Percentiles rank a stretch among this genome's conserved stretches.
Evolutionary conservation across 2,888 invertebrate species (phyloP).

Genomic region (Acronicta leporina): DNA sequence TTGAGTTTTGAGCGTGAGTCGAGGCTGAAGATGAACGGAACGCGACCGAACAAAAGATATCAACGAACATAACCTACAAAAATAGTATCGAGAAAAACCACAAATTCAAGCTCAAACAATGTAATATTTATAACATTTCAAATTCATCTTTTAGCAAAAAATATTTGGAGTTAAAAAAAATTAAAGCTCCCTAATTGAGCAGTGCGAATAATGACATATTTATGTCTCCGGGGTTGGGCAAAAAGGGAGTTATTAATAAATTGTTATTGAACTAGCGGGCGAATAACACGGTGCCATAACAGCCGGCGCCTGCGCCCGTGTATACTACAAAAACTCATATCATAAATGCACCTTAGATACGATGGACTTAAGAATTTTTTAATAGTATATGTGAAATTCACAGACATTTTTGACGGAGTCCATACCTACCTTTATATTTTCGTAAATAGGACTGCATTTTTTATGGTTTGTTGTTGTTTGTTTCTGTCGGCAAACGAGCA

Average conservation of each 20-base stretch:
- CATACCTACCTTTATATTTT: too few species aligned
- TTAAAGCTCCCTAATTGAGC: slow-evolving; percentile 75
- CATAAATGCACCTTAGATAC: slow-evolving; percentile 74
- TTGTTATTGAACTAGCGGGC: slow-evolving; percentile 75
- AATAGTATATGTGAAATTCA: slow-evolving; percentile 56
- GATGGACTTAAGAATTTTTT: slow-evolving; percentile 65
- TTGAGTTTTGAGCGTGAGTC: neutral
- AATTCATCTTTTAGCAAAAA: slow-evolving; percentile 54
- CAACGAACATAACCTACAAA: slow-evolving; percentile 31
- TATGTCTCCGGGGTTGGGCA: slow-evolving; percentile 65
- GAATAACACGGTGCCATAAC: slow-evolving; percentile 70
- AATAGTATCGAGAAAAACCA: slow-evolving; percentile 31
- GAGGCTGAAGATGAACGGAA: neutral
- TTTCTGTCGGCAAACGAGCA: too few species aligned
- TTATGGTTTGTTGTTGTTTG: too few species aligned
- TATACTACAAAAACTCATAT: slow-evolving; percentile 76
- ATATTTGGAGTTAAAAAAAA: slow-evolving; percentile 29
- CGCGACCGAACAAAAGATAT: slow-evolving; percentile 35
- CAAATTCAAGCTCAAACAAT: slow-evolving; percentile 45
- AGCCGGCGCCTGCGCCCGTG: slow-evolving; percentile 82
- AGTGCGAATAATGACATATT: slow-evolving; percentile 86
- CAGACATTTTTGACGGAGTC: slow-evolving; percentile 26
- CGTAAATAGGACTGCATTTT: too few species aligned
- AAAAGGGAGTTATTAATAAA: slow-evolving; percentile 80
- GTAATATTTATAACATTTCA: slow-evolving; percentile 56